Evolutionary conservation across 1,140 invertebrate genomes (phyloP), one percentile per base, ranked within the genome.

Genomic region (Drosophila elegans): DNA sequence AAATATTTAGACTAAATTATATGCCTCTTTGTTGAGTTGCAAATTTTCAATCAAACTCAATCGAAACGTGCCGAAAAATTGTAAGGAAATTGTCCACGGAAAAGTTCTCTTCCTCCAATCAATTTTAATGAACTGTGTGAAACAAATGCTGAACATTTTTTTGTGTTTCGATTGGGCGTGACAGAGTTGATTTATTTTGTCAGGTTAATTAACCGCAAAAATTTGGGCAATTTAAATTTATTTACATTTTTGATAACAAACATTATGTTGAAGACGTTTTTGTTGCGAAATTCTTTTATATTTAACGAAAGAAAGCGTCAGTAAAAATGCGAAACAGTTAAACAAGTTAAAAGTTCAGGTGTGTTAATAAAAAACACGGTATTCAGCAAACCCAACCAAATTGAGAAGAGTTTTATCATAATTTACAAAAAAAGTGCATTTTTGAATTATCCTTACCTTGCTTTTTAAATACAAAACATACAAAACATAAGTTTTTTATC

Each of bases 1-100:
- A 54, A 63, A 82, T 66, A 62, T 77, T 72, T 64, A 6, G 21
- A 60, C 11, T 16, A 53, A 86, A 78, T 86, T 77, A 54, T 55
- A 55, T 34, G 32, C 45, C 49, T 61, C 25, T 34, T 57, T 61
- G 49, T 68, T 62, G 39, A 57, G 42, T 51, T 49, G 29, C 2
- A 44, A 63, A 80, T 73, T 61, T 69, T 29, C 29, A 77, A 72
- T 79, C 59, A 53, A 53, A 55, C 25, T 55, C 45, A 73, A 88
- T 63, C 46, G 42, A 61, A 62, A 62, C 83, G 66, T 82, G 74
- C 25, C 68, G 46, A 16, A 42, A 78, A 80, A 74, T 49, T 39
- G 16, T 54, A 72, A 53, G 36, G 0, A 41, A 57, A 59, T 60
- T 45, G 6, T 13, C 21, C 9, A 41, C 12, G 27, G 5, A 71